Base-by-base conservation (phyloP, 1,140 invertebrate species). In the Epicauta chinensis region DNA sequence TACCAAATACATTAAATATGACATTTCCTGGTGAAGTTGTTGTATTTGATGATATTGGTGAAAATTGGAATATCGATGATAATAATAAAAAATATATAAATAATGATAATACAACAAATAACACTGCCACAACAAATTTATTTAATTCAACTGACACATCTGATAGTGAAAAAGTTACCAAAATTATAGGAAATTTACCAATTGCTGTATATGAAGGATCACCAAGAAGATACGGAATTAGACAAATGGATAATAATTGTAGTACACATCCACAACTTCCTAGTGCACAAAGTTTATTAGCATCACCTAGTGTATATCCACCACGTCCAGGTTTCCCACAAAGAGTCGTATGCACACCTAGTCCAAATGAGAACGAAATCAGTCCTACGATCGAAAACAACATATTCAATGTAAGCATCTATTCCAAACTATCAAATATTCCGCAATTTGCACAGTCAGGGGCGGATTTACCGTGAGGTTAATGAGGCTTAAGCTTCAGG, bases 151-250 rank as follows among this genome's bases (percentile, higher is more conserved):
- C 51, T 38, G 62, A 65, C 37, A 56, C 55, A 15, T 11, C 10
- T 34, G 78, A 80, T 56, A 74, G 76, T 40, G 71, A 72, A 38
- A 82, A 84, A 73, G 81, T 87, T 7, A 78, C 84, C 38, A 80
- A 87, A 58, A 81, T 92, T 41, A 93, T 93, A 68, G 91, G 91
- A 15, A 87, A 85, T 72, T 72, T 93, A 57, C 88, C 89, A 10
- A 92, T 93, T 61, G 88, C 89, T 30, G 89, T 94, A 60, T 95
- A 95, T 70, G 91, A 93, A 56, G 91, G 89, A 14, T 93, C 91
- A 31, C 92, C 91, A 2, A 77, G 89, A 56, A 79, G 91, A 55
- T 94, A 93, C 68, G 91, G 90, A 10, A 72, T 67, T 30, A 59
- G 71, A 35, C 66, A 70, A 55, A 62, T 62, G 52, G 70, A 69